Evolutionary conservation across 1,140 invertebrate genomes (phyloP).

Genomic region (Bombus impatiens): DNA sequence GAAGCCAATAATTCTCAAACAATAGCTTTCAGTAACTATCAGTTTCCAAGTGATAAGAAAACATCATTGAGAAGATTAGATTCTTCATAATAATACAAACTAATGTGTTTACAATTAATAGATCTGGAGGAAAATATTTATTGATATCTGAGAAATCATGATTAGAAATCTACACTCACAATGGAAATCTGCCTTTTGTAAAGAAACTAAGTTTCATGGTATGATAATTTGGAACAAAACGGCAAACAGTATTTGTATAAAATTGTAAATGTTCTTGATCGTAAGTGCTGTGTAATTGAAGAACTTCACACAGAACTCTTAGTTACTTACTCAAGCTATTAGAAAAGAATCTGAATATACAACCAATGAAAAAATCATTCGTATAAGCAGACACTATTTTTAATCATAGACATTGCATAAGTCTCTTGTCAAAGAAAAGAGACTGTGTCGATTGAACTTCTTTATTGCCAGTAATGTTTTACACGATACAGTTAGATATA

Average conservation of each 20-base stretch:
- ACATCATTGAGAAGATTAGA: not conserved
- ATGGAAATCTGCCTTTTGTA: too few relatives aligned
- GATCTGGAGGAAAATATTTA: too few relatives aligned
- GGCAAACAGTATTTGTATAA: not conserved
- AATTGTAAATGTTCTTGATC: not conserved
- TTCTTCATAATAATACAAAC: not conserved
- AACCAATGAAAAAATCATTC: slow-evolving; percentile 1
- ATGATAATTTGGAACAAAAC: not conserved
- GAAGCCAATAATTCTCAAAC: not conserved
- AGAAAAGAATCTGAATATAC: slow-evolving; percentile 3
- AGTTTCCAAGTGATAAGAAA: not conserved
- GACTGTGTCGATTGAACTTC: not conserved
- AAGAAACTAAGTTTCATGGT: not conserved
- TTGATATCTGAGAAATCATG: not conserved
- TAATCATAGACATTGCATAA: slow-evolving; percentile 16
- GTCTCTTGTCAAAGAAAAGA: not conserved
- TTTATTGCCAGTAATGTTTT: not conserved
- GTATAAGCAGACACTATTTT: slow-evolving; percentile 20
- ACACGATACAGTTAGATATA: not conserved
- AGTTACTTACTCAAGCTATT: not conserved
- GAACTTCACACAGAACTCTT: too few relatives aligned
- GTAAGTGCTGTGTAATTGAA: not conserved
- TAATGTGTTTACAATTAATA: not conserved
- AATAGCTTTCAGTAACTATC: not conserved
- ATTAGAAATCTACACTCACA: not conserved